Conservation (phyloP, 2,797 vertebrate genomes). For the Cuculus canorus region DNA sequence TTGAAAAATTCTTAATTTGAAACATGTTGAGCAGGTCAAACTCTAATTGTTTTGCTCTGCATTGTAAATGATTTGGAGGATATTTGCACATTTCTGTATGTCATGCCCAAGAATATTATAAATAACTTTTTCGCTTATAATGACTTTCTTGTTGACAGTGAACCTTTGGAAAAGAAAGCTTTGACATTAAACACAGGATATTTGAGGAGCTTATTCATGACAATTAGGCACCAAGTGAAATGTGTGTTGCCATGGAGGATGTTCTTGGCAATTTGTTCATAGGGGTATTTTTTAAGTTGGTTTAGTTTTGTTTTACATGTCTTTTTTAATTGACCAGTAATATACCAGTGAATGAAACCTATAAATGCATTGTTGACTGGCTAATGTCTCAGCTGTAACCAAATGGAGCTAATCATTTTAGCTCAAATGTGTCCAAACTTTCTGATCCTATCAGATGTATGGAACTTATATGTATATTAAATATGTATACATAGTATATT, state of each 20-base stretch:
- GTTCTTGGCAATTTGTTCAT: neutral
- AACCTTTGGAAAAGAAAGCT: neutral
- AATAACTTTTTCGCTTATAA: neutral
- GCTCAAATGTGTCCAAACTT: neutral
- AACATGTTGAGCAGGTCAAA: neutral
- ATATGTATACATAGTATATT: no score
- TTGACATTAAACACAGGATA: slow-evolving; percentile 13
- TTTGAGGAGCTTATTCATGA: slow-evolving; percentile 16
- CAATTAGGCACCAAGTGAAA: neutral
- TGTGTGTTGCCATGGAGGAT: neutral
- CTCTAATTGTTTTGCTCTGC: neutral
- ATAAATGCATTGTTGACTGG: neutral
- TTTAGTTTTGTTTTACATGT: neutral
- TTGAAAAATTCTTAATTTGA: neutral
- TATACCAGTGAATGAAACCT: neutral
- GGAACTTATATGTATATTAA: no score
- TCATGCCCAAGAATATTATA: neutral
- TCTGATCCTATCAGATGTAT: neutral
- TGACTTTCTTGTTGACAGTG: neutral
- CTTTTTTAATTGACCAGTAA: neutral
- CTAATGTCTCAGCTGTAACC: neutral
- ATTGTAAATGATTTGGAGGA: neutral
- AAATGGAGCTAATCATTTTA: neutral
- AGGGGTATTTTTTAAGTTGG: neutral
- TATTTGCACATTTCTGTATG: neutral